A percentile compares a stretch with the other conserved stretches of the same genome.
Conservation (phyloP, 2,113 vertebrate species). For the Aegypius monachus region DNA sequence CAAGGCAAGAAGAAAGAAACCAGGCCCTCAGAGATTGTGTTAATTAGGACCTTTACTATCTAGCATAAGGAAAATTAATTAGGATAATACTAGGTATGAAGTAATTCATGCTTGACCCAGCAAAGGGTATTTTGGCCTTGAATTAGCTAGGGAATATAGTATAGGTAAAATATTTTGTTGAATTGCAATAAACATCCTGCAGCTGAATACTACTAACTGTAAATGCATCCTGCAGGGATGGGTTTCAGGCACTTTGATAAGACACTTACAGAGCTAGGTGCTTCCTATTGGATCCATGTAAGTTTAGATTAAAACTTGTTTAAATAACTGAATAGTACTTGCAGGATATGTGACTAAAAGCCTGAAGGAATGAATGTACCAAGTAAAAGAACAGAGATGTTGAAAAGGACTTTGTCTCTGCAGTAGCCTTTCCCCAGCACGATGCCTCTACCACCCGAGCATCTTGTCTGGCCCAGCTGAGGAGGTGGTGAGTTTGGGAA, state of each 20-base stretch:
- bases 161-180: neutral
- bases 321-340: neutral
- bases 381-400: neutral
- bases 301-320: neutral
- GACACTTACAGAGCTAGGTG: neutral
- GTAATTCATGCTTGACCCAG: neutral
- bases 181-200: neutral
- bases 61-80: neutral
- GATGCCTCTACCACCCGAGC: neutral
- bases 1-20: neutral
- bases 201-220: neutral
- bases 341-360: neutral
- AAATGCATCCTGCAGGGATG: neutral
- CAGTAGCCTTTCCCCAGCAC: neutral
- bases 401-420: neutral
- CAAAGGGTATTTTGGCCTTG: neutral
- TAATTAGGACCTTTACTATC: neutral
- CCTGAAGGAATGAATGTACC: neutral
- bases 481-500: neutral
- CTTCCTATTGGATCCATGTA: neutral
- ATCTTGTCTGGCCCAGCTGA: neutral
- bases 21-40: neutral
- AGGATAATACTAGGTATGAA: neutral
- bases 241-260: neutral
- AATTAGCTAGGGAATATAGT: neutral